Percentiles rank a stretch among this genome's conserved stretches.
phyloP scores from a whole-genome alignment of 2,797 vertebrate genomes.

The Siniperca obscura region DNA sequence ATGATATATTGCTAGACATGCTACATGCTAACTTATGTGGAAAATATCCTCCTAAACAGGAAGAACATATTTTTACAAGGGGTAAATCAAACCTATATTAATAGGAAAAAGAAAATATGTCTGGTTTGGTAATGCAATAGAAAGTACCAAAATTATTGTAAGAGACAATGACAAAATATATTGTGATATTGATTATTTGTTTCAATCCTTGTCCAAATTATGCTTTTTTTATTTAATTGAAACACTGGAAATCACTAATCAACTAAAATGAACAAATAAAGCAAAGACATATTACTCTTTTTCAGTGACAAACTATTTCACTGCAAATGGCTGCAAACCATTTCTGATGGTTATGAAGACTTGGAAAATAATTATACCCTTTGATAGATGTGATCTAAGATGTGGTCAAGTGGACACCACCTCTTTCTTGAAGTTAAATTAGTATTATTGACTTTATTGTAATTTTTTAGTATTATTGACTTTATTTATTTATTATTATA shows the following conservation, averaged over 20 bases:
- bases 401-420: background rate
- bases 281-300: conserved; percentile 1
- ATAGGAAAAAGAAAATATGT: background rate
- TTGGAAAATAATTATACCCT: background rate
- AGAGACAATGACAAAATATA: background rate
- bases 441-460: background rate
- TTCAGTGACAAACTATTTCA: background rate
- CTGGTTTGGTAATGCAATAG: background rate
- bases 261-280: conserved; percentile 15
- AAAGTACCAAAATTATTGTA: background rate
- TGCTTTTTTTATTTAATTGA: background rate
- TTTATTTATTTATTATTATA: too few species aligned
- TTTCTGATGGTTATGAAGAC: background rate
- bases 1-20: background rate
- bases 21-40: background rate
- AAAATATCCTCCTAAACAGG: background rate
- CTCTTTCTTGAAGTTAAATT: conserved; percentile 7
- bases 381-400: background rate
- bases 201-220: background rate
- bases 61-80: background rate
- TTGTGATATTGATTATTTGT: background rate
- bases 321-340: conserved; percentile 5
- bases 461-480: background rate
- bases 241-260: background rate
- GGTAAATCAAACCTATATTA: background rate